Evolutionary conservation across 2,888 invertebrate species (phyloP), one percentile per base, ranked within the genome.

Genomic region (Ichneumoninae sp.): DNA sequence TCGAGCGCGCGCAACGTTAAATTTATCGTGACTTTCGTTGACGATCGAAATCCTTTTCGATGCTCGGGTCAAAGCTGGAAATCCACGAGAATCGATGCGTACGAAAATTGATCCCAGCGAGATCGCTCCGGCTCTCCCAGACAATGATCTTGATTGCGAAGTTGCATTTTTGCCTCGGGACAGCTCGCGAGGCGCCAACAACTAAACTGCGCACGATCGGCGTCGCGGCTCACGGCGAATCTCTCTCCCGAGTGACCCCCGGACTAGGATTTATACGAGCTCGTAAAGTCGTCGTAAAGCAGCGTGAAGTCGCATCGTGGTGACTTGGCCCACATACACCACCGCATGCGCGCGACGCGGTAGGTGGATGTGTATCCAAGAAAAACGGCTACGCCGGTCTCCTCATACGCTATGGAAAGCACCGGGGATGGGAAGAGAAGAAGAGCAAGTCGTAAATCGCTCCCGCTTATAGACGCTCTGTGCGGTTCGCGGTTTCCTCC

Each of bases 241-340:
- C 52, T 75, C 54, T 19, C 77, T 65, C 71, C 33, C 26, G 63
- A 52, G 77, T 81, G 85, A 83, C 85, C 83, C 75, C 75, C 74
- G 74, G 83, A 81, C 54, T 71, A 88, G 87, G 89, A 92, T 92
- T 92, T 92, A 92, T 77, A 82, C 91, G 88, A 88, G 88, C 89
- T 91, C 92, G 90, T 92, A 92, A 92, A 92, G 87, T 88, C 87
- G 88, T 88, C 89, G 87, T 89, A 89, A 86, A 88, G 75, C 74
- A 70, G 81, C 63, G 70, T 50, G 76, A 22, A 86, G 75, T 77
- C 85, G 70, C 87, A 87, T 88, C 86, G 87, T 75, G 83, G 85
- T 86, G 89, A 87, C 90, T 91, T 90, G 91, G 91, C 90, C 91
- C 92, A 90, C 91, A 90, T 92, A 91, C 88, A 88, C 86, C 86